Evolutionary conservation across 2,888 invertebrate species (phyloP).

Genomic region (Ophion slaviceki): DNA sequence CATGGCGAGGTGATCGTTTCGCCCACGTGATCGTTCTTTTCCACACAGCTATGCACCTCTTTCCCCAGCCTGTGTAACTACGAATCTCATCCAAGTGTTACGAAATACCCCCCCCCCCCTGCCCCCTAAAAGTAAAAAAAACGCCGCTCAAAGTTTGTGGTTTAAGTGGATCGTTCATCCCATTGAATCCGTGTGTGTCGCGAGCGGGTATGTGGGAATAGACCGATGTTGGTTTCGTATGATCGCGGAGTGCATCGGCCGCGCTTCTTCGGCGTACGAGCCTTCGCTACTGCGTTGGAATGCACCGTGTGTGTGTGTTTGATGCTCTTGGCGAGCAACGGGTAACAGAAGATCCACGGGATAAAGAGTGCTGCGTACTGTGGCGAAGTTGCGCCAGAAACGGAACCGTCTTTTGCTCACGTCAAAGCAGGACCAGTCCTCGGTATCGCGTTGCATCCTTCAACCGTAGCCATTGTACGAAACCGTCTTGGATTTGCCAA

Average conservation of each 20-base stretch:
- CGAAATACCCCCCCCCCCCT: no score
- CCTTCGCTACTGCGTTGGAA: constrained; percentile 65
- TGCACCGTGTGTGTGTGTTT: constrained; percentile 70
- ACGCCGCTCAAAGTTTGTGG: no score
- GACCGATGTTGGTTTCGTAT: constrained; percentile 50
- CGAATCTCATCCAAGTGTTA: not conserved
- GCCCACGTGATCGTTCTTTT: constrained; percentile 17
- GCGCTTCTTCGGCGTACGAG: constrained; percentile 62
- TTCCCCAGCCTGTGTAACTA: no score
- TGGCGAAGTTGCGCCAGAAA: constrained; percentile 43
- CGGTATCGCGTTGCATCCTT: not conserved
- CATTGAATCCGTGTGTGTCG: constrained; percentile 16
- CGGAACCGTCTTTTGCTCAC: constrained; percentile 44
- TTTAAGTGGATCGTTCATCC: no score
- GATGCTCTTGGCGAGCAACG: constrained; percentile 67
- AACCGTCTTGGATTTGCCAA: no score
- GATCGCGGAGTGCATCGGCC: constrained; percentile 44
- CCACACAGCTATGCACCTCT: not conserved
- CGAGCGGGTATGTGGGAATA: constrained; percentile 31
- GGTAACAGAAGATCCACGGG: constrained; percentile 48
- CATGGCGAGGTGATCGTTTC: constrained; percentile 68
- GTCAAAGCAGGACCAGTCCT: constrained; percentile 34
- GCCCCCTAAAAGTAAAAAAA: no score
- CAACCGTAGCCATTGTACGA: no score
- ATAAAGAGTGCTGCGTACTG: constrained; percentile 31